These are phyloP conservation scores for Sigmodon hispidus DNA, from an alignment of 2,113 vertebrate genomes.

Conservation along the genomic window DNA sequence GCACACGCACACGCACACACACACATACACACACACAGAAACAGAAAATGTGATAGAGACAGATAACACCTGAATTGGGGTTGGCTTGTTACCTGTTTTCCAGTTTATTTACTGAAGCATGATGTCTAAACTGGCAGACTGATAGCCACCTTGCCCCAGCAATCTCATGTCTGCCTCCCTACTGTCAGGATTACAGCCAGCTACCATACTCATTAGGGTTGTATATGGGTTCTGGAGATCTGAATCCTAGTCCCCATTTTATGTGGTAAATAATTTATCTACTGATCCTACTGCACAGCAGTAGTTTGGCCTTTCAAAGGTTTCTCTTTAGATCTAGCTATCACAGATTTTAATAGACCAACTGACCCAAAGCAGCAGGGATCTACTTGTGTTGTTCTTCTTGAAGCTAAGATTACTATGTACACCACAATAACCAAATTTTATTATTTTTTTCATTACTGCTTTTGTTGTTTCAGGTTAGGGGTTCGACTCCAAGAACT, in stretches of 20 bases:
- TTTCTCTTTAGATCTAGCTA: background rate
- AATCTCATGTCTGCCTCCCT: background rate
- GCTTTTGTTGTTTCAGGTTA: background rate
- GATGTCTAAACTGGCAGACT: background rate
- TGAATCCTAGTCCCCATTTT: background rate
- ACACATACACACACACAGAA: too few relatives aligned
- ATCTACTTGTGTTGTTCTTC: background rate
- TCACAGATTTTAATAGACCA: background rate
- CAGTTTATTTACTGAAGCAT: background rate
- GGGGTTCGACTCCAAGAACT: background rate
- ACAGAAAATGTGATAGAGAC: too few relatives aligned
- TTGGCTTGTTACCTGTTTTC: background rate
- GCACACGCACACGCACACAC: too few relatives aligned
- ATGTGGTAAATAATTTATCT: background rate
- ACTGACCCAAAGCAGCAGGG: background rate
- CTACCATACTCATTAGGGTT: background rate
- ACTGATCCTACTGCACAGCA: background rate
- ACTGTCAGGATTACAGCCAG: too few relatives aligned
- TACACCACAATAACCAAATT: background rate
- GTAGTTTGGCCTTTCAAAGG: background rate
- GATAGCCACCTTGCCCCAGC: background rate
- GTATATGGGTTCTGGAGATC: background rate
- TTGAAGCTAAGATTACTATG: too few relatives aligned
- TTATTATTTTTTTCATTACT: background rate
- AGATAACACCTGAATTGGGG: background rate